Evolutionary conservation across 2,797 vertebrate genomes (phyloP), one percentile per base, ranked within the genome.

Genomic region (Brachymystax lenok): DNA sequence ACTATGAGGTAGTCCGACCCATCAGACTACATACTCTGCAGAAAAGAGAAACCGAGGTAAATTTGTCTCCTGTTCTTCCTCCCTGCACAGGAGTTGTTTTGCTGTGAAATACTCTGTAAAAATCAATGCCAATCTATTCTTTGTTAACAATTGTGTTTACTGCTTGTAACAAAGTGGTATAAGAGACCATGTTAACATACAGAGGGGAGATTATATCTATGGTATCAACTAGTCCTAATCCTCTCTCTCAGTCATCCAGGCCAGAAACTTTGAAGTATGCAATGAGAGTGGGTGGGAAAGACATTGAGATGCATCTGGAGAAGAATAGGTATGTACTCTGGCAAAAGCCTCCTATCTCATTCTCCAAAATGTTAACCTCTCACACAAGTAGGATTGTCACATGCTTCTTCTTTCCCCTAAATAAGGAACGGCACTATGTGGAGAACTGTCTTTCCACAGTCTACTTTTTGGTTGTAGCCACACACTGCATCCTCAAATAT

Each of bases 1-100:
- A 89, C 74, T 93, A 91, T 17, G 92, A 94, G 77, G 85, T 95
- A 64, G 90, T 95, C 59, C 91, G 86, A 77, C 94, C 94, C 6
- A 54, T 94, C 76, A 88, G 84, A 83, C 84, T 95, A 52, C 93
- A 94, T 80, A 52, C 88, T 0, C 74, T 92, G 19, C 85, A 88
- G 54, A 95, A 92, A 82, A 86, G 94, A 89, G 73, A 92, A 1
- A n/a, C 87, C 66, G 86, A 91, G 87, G 94, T 95, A 76, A 67
- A 27, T 64, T 69, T 6, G 16, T 8, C 56, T 54, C 19, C 8
- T 12, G n/a, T 13, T 30, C 3, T 19, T 8, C 50, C 10, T 50
- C 21, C 40, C n/a, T 24, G 24, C 69, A 51, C 12, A 71, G 19
- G 12, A 12, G 7, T n/a, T 21, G 35, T 70, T 59, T 27, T 56